Evolutionary conservation across 2,113 vertebrate species (phyloP).

Genomic region (Ammospiza caudacuta): DNA sequence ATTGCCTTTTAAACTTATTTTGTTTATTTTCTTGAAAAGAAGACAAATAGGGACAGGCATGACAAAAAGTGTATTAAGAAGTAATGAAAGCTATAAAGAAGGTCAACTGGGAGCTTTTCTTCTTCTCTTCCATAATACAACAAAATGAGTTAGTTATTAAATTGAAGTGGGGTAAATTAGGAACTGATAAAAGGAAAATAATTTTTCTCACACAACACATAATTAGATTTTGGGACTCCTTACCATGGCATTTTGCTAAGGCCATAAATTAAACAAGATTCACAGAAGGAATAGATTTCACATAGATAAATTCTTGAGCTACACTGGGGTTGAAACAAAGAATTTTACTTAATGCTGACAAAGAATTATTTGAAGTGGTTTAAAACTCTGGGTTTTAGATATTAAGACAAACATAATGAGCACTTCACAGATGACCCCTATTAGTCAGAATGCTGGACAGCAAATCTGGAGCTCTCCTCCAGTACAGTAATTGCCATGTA

Average conservation of each 20-base stretch:
- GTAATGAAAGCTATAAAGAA: constrained; percentile 63
- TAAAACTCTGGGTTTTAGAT: constrained; percentile 23
- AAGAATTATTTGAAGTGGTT: constrained; percentile 40
- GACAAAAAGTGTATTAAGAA: constrained; percentile 51
- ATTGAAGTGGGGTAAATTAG: constrained; percentile 57
- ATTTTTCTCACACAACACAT: constrained; percentile 62
- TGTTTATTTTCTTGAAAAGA: constrained; percentile 54
- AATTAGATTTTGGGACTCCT: constrained; percentile 55
- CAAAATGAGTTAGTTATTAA: constrained; percentile 59
- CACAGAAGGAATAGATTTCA: constrained; percentile 41
- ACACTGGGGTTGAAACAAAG: background rate
- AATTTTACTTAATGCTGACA: constrained; percentile 46
- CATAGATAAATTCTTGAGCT: constrained; percentile 35
- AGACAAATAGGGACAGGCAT: constrained; percentile 41
- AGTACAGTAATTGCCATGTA: background rate
- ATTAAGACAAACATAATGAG: constrained; percentile 19
- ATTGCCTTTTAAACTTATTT: constrained; percentile 27
- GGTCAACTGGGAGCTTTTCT: constrained; percentile 54
- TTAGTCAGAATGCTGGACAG: constrained; percentile 9
- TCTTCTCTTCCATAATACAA: constrained; percentile 50
- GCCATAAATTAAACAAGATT: constrained; percentile 47
- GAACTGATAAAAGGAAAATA: constrained; percentile 64
- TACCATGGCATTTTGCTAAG: constrained; percentile 28
- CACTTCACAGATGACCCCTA: constrained; percentile 16
- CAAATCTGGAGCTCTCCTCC: background rate